A percentile compares a stretch with the other conserved stretches of the same genome.
Conservation (phyloP, 2,888 invertebrate genomes). For the Cerastis leucographa region DNA sequence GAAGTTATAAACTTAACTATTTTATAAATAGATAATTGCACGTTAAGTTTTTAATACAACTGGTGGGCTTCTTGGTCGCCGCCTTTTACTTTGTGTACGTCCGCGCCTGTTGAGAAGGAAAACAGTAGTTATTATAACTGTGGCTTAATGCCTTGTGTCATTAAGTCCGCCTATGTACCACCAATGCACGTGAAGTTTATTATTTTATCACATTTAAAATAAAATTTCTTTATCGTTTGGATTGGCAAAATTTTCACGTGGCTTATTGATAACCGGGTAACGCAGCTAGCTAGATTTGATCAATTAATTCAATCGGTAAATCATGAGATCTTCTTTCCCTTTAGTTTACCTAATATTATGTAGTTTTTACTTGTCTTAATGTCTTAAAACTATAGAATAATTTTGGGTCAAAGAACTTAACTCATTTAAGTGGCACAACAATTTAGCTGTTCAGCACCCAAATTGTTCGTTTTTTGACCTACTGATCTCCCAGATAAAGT, state of each 20-base stretch:
- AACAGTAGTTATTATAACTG: not conserved
- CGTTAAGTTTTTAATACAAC: constrained; percentile 4
- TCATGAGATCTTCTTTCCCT: not conserved
- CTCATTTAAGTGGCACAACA: not conserved
- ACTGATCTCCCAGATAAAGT: not conserved
- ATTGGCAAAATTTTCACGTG: not conserved
- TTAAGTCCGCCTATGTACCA: no score
- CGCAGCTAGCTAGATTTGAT: not conserved
- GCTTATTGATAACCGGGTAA: not conserved
- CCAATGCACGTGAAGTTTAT: no score
- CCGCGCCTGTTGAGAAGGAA: constrained; percentile 15
- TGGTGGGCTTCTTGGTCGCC: constrained; percentile 2
- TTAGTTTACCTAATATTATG: not conserved
- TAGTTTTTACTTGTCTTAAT: no score
- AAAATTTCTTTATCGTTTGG: no score
- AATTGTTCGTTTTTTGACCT: not conserved
- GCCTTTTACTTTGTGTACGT: constrained; percentile 24
- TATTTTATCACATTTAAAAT: not conserved
- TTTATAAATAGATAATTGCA: not conserved
- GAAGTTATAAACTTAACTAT: not conserved
- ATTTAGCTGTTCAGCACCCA: not conserved
- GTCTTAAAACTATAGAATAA: not conserved
- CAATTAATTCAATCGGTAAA: not conserved
- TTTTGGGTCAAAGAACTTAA: not conserved
- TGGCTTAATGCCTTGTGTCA: no score